Base-by-base conservation (phyloP, 2,888 invertebrate species). In the Nymphalis c-album region DNA sequence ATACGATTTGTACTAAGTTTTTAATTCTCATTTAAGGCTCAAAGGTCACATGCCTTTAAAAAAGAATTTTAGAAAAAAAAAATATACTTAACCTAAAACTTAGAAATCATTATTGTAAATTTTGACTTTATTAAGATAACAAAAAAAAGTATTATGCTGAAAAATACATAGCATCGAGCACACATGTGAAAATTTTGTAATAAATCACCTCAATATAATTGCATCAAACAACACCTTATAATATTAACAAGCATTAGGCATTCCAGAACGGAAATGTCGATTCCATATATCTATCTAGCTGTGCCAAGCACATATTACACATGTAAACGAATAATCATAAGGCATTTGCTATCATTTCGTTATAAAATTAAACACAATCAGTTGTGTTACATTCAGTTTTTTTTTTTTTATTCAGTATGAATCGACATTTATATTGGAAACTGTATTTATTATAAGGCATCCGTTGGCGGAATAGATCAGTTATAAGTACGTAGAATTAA, bases 391-490 rank as follows among this genome's bases (percentile, higher is more conserved):
- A 4, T 40, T 40, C 40, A 31, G 26, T 31, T 31, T 31, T 31
- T 40, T 40, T 40, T 40, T 40, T 40, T 40, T 26, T 4, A 20
- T 51, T 51, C 20, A 8, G 6, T 4, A 26, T 16, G 17, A 59
- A 64, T 65, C 63, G 57, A 71, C 65, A 64, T 65, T 60, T 68
- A 70, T 70, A 71, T 70, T 74, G 71, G 72, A 75, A 75, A 73
- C 68, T 55, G 31, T 31, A 55, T 55, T 55, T 80, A 79, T 78
- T 79, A 81, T 87, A 90, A 90, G 90, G 89, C 89, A 89, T 87
- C 88, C 78, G 75, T 87, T 83, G 90, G 89, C 85, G 79, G 81
- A 69, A 82, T 84, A 84, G 73, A 77, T 76, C 53, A 55, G 53
- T 78, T 80, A 79, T 72, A 70, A 60, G 50, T 53, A 26, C 18